Evolutionary conservation across 1,140 invertebrate species (phyloP), one percentile per base, ranked within the genome.

Genomic region (Lordiphosa collinella): DNA sequence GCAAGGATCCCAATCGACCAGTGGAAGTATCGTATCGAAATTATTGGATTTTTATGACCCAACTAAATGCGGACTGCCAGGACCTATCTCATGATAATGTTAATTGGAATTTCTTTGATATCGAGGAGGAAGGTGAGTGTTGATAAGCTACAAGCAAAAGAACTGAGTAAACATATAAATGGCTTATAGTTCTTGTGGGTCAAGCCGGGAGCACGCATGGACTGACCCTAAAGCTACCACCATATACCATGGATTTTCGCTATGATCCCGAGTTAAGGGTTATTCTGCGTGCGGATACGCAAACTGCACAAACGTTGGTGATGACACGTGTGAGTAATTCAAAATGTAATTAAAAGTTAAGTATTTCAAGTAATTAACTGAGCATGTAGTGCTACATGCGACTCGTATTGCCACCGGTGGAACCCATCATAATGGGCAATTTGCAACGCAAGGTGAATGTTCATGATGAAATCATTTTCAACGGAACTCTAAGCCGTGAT

Each of bases 321-420:
- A 36, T 54, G 34, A 55, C 64, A 34, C 64, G 65, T 34, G 65
- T 68, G 41, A 68, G 65, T 68, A 11, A 31, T 22, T 22, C 0
- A 5, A 22, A 22, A 22, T n/a, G n/a, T 5, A 22, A 22, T 22
- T 2, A 0, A 22, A 22, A 22, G 4, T 29, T 4, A 12, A 1
- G 34, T 32, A 14, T 16, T 14, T 9, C 13, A 10, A 10, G 4
- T 13, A 13, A 47, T 47, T 34, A 2, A n/a, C 4, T n/a, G 1
- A 8, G 0, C 1, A n/a, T 10, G 0, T 6, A 66, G 63, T 66
- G 63, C 38, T 66, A 66, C 25, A 2, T 65, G 38, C 55, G 11
- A 10, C 50, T 38, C 38, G 16, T 1, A 0, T 12, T 44, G 0
- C 46, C 61, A 1, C 12, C 7, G 2, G 10, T 65, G 1, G 50